These are phyloP conservation scores for Andrena fulva DNA, from an alignment of 2,888 invertebrate species.

Conservation along the genomic window DNA sequence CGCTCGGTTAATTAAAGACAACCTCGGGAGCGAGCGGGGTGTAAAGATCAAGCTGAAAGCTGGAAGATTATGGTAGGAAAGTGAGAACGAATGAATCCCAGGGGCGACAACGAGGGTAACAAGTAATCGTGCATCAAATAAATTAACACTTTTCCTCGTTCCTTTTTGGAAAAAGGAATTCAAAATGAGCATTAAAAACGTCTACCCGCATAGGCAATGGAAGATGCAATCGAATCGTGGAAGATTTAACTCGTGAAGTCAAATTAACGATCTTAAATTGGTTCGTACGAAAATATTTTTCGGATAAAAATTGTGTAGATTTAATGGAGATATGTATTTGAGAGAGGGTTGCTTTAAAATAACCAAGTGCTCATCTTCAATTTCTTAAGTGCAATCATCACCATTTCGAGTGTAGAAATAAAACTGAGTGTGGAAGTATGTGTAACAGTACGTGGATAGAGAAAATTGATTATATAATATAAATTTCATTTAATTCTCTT, in stretches of 20 bases:
- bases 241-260: not conserved
- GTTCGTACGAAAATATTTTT: not conserved
- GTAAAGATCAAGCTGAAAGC: not conserved
- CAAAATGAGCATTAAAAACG: not conserved
- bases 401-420: too few species aligned
- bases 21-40: not conserved
- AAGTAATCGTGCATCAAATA: not conserved
- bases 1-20: constrained; percentile 33
- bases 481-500: not conserved
- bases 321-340: too few species aligned
- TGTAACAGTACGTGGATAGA: not conserved
- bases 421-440: too few species aligned
- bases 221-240: not conserved
- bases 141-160: not conserved
- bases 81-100: constrained; percentile 2
- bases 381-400: too few species aligned
- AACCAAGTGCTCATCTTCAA: too few species aligned
- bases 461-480: not conserved
- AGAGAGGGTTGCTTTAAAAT: too few species aligned
- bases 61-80: constrained; percentile 7
- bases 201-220: not conserved
- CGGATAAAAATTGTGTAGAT: too few species aligned
- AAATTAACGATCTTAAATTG: not conserved
- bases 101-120: not conserved
- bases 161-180: not conserved